phyloP scores from a whole-genome alignment of 2,888 invertebrate species.

The Bombyx huttoni region DNA sequence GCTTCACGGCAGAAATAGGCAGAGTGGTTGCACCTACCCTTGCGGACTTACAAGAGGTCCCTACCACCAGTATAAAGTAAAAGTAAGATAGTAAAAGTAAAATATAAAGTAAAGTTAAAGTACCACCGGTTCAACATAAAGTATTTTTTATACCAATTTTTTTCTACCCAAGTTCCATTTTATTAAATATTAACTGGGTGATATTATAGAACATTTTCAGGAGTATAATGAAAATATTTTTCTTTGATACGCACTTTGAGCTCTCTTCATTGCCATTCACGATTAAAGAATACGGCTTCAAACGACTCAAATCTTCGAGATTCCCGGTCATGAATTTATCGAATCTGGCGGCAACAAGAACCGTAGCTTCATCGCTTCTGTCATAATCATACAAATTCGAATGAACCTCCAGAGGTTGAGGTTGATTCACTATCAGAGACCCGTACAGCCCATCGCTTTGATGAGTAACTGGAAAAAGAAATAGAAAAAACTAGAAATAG shows the following conservation, averaged over 20 bases:
- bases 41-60: too few relatives aligned
- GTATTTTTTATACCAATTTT: too few relatives aligned
- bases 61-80: too few relatives aligned
- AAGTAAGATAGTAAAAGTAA: too few relatives aligned
- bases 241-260: constrained; percentile 36
- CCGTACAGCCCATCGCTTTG: constrained; percentile 75
- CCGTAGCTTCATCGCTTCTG: constrained; percentile 50
- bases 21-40: too few relatives aligned
- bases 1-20: too few relatives aligned
- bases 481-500: background rate
- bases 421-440: constrained; percentile 67
- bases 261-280: constrained; percentile 39
- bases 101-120: too few relatives aligned
- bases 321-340: constrained; percentile 70
- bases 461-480: constrained; percentile 57
- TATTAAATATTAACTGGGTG: background rate
- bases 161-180: too few relatives aligned
- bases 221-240: background rate
- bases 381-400: constrained; percentile 54
- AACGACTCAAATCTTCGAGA: constrained; percentile 35
- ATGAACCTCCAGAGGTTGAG: constrained; percentile 50
- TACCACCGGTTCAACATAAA: too few relatives aligned
- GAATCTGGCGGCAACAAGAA: constrained; percentile 65
- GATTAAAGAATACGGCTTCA: constrained; percentile 45
- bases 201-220: too few relatives aligned